Percentiles rank a stretch among this genome's conserved stretches.
These are phyloP conservation scores for Papilio protenor DNA, from an alignment of 2,888 invertebrate genomes.

Conservation along the genomic window DNA sequence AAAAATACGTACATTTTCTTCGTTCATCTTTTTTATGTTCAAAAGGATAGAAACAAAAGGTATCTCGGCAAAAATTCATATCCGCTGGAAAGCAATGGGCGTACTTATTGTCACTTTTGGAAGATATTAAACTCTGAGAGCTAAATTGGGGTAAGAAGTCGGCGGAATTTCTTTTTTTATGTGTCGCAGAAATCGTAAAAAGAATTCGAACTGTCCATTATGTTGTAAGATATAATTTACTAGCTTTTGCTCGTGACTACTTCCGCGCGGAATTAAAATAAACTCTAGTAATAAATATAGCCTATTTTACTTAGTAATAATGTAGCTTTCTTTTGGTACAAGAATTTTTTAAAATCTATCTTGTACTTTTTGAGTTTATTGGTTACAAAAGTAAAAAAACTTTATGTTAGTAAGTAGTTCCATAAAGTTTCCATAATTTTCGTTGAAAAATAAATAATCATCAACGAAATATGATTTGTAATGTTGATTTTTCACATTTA, in stretches of 20 bases:
- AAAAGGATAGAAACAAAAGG: conserved; percentile 9
- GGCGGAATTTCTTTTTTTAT: background rate
- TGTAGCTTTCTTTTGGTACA: too few relatives aligned
- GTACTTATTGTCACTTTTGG: conserved; percentile 22
- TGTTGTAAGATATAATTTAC: background rate
- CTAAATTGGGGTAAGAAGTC: conserved; percentile 1
- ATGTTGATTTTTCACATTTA: background rate
- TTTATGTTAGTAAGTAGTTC: too few relatives aligned
- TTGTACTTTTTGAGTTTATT: too few relatives aligned
- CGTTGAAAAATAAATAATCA: too few relatives aligned
- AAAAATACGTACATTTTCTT: background rate
- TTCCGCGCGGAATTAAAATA: too few relatives aligned
- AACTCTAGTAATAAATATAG: too few relatives aligned
- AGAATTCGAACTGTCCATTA: background rate
- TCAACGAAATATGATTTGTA: too few relatives aligned
- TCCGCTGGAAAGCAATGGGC: conserved; percentile 1
- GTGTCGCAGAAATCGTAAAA: background rate
- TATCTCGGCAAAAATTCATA: conserved; percentile 8
- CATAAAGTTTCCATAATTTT: too few relatives aligned
- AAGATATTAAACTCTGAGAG: conserved; percentile 9
- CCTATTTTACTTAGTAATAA: too few relatives aligned
- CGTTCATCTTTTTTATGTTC: background rate
- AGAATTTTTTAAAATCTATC: too few relatives aligned
- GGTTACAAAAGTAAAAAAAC: too few relatives aligned
- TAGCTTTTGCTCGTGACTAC: background rate